phyloP scores from a whole-genome alignment of 2,797 vertebrate species.

The Neosilurus hyrtlii region DNA sequence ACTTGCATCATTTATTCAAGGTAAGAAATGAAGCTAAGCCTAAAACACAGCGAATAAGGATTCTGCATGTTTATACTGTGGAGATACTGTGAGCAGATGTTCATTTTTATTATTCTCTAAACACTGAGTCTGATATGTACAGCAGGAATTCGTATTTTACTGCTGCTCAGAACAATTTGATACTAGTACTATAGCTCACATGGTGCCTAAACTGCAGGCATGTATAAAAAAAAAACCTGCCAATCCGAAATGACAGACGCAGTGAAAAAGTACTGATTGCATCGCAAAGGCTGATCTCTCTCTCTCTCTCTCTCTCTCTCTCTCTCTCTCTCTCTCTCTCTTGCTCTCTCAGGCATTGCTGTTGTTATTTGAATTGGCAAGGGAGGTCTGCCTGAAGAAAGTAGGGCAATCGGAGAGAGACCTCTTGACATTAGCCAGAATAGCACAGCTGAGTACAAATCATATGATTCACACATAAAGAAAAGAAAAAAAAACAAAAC shows the following conservation, averaged over 20 bases:
- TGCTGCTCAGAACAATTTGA: neutral
- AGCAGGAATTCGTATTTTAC: conserved; percentile 13
- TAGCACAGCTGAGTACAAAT: conserved; percentile 29
- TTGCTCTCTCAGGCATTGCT: neutral
- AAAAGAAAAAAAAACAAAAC: neutral
- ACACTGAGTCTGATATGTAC: neutral
- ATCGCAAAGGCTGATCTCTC: neutral
- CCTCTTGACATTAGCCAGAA: conserved; percentile 30
- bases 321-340: neutral
- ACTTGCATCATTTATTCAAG: neutral
- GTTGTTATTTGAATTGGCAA: conserved; percentile 10
- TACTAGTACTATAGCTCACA: neutral
- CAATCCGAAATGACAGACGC: neutral
- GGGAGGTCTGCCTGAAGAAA: conserved; percentile 6
- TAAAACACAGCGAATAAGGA: neutral
- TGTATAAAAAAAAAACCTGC: neutral
- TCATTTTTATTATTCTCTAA: neutral
- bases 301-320: neutral
- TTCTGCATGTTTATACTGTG: neutral
- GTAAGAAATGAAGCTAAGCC: neutral
- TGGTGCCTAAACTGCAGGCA: neutral
- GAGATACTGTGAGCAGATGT: neutral
- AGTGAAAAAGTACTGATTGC: neutral
- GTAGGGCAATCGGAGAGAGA: conserved; percentile 2
- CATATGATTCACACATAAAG: neutral